Evolutionary conservation across 2,797 vertebrate species (phyloP), one percentile per base, ranked within the genome.

Genomic region (Malurus leucopterus): DNA sequence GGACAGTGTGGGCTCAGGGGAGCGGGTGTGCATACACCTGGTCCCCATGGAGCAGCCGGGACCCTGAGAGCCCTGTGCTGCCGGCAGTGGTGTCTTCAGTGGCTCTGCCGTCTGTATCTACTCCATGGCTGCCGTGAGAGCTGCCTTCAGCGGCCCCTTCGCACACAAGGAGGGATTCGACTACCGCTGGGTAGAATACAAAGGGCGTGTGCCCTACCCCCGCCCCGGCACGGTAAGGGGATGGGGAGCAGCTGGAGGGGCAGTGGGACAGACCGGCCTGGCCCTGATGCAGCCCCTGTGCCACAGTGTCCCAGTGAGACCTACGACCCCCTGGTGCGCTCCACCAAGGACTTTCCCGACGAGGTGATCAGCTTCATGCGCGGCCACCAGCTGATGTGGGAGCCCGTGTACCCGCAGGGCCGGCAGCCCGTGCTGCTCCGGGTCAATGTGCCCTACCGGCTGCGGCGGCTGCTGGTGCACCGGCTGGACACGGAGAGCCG

Each of bases 371-470:
- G 97, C 97, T 98, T 98, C 95, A 97, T 98, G 97, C 96, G 98
- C 73, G 73, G 95, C 86, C 98, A 98, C 91, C 98, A 98, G 96
- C 97, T 98, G 89, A 98, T 98, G 98, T 98, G 98, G 98, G 98
- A 98, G 67, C 96, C 98, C 2, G 95, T 98, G 59, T 91, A 97
- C 49, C 98, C 98, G 3, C 93, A 97, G 94, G 96, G 97, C 16
- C 92, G 91, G 19, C 95, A 90, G 70, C 98, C 98, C 1, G 15
- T 98, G 54, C 88, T 98, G 32, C 95, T 97, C 57, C 93, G 94
- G 26, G 96, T 96, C 95, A 97, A 97, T 7, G 73, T 94, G 0
- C 90, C 97, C 1, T 97, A 97, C 96, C 93, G 92, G 68, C 87
- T 98, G 13, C 97, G 78, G 93, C 97, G 79, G 92, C 90, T 98